These are phyloP conservation scores for Operophtera brumata DNA, from an alignment of 2,888 invertebrate genomes.

Conservation along the genomic window DNA sequence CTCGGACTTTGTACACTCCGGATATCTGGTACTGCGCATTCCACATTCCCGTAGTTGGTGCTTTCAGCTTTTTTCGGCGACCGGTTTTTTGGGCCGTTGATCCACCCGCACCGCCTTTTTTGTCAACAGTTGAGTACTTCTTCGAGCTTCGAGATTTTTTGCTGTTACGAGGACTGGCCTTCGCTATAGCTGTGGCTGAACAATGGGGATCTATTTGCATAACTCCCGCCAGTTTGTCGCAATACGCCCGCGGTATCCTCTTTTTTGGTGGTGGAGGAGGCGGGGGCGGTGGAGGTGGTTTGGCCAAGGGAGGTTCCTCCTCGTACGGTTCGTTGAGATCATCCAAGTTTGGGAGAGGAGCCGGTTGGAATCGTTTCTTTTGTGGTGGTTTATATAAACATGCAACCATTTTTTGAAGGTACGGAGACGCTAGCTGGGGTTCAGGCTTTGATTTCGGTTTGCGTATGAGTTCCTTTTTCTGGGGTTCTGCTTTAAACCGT, in stretches of 20 bases:
- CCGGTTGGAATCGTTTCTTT: slow-evolving; percentile 42
- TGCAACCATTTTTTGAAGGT: slow-evolving; percentile 59
- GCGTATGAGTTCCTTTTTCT: slow-evolving; percentile 25
- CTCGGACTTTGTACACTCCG: slow-evolving; percentile 54
- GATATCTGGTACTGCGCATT: slow-evolving; percentile 61
- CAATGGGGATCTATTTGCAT: slow-evolving; percentile 43
- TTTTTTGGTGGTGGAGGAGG: slow-evolving; percentile 68
- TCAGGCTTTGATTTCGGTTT: slow-evolving; percentile 47
- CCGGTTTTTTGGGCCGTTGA: slow-evolving; percentile 27
- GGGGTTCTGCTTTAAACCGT: slow-evolving; percentile 51
- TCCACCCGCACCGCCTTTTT: slow-evolving; percentile 55
- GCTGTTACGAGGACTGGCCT: slow-evolving; percentile 38
- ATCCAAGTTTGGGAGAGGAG: slow-evolving; percentile 62
- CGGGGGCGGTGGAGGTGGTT: slow-evolving; percentile 55
- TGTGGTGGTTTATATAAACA: slow-evolving; percentile 47
- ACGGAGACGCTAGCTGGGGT: slow-evolving; percentile 54
- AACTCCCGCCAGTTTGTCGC: slow-evolving; percentile 61
- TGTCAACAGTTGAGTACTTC: slow-evolving; percentile 42
- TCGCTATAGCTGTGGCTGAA: slow-evolving; percentile 37
- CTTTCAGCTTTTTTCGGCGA: slow-evolving; percentile 45
- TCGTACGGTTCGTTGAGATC: slow-evolving; percentile 61
- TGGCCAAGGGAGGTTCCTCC: slow-evolving; percentile 51
- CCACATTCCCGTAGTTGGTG: slow-evolving; percentile 54
- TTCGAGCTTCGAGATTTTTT: slow-evolving; percentile 43
- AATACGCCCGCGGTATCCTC: slow-evolving; percentile 50